phyloP scores from a whole-genome alignment of 2,797 vertebrate species.

The Graptemys geographica region DNA sequence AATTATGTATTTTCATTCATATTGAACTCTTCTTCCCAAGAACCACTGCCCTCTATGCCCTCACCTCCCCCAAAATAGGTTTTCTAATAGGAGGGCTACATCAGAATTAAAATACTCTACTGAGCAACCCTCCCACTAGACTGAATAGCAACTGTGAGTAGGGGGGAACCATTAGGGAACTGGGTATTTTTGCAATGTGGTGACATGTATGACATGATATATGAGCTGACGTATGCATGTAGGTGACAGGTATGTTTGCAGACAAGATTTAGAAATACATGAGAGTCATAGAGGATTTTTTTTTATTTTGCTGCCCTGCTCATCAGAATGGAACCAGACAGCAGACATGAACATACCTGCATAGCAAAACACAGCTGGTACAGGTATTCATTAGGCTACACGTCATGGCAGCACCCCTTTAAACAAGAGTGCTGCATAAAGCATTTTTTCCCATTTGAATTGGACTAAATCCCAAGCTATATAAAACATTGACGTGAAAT shows the following conservation, averaged over 20 bases:
- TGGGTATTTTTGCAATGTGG: not conserved
- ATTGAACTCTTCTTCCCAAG: not conserved
- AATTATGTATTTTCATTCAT: not conserved
- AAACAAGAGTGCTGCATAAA: not conserved
- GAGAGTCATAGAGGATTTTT: not conserved
- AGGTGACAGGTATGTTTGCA: not conserved
- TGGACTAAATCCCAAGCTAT: not conserved
- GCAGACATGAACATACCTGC: not conserved
- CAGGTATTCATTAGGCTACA: not conserved
- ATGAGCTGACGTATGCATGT: not conserved
- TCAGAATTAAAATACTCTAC: not conserved
- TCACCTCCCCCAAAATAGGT: not conserved
- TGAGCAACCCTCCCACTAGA: not conserved
- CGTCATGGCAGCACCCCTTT: rapidly evolving
- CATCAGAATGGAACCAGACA: not conserved
- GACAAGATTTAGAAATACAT: not conserved
- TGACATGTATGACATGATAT: not conserved
- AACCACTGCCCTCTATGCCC: not conserved
- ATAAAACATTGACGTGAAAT: not conserved
- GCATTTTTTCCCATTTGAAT: not conserved
- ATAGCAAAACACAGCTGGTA: not conserved
- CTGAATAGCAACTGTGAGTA: too few relatives aligned
- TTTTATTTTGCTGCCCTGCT: not conserved
- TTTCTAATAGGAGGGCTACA: not conserved
- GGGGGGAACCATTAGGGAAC: not conserved